Conservation (phyloP, 2,797 vertebrate genomes). For the Clarias platycephalus region DNA sequence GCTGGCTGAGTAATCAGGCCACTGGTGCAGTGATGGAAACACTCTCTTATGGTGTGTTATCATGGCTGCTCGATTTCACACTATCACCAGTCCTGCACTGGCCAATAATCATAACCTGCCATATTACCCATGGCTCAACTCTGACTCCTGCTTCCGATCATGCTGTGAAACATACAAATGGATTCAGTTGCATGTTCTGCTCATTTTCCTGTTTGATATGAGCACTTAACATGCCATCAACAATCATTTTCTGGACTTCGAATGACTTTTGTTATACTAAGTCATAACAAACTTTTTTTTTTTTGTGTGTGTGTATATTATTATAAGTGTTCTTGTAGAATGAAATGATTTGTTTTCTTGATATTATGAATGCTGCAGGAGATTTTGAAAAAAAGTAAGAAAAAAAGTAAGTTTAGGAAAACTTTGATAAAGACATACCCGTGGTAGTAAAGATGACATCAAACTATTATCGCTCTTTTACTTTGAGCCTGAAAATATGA, state of each 20-base stretch:
- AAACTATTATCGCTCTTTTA: not conserved
- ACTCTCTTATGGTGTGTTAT: constrained; percentile 63
- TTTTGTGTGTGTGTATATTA: not conserved
- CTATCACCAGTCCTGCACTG: constrained; percentile 62
- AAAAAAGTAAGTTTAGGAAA: not conserved
- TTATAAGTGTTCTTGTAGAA: not conserved
- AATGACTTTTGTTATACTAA: not conserved
- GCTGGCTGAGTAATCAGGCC: constrained; percentile 29
- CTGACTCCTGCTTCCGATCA: constrained; percentile 24
- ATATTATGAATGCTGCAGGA: not conserved
- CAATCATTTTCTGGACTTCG: not conserved
- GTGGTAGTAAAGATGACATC: not conserved
- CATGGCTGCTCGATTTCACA: constrained; percentile 65
- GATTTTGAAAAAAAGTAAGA: not conserved
- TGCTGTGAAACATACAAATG: constrained; percentile 38
- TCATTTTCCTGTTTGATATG: not conserved
- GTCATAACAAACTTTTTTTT: no score
- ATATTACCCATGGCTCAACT: constrained; percentile 34
- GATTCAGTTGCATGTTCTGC: constrained; percentile 22
- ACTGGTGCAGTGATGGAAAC: constrained; percentile 57
- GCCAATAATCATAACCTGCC: constrained; percentile 51
- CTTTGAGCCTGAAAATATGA: not conserved
- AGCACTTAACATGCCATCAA: not conserved
- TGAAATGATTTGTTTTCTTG: not conserved
- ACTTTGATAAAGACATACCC: not conserved